phyloP scores from a whole-genome alignment of 2,888 invertebrate genomes.

The Leptothorax acervorum region DNA sequence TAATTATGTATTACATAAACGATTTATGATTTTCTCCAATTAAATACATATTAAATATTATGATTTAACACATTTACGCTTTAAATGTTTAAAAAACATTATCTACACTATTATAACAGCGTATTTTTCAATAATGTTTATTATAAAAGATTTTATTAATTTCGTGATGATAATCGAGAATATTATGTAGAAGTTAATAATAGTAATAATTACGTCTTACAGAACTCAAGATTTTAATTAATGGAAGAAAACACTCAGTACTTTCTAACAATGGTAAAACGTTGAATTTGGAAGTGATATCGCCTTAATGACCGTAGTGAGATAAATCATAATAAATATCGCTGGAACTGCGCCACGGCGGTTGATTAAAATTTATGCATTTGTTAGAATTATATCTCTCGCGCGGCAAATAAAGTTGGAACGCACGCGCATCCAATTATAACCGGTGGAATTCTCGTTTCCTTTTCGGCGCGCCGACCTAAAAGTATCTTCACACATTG shows the following conservation, averaged over 20 bases:
- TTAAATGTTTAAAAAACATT: neutral
- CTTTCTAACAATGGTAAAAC: constrained; percentile 22
- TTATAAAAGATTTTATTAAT: neutral
- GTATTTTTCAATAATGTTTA: neutral
- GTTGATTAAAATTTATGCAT: constrained; percentile 54
- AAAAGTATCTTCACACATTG: constrained; percentile 55
- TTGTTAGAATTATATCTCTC: constrained; percentile 54
- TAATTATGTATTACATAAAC: neutral
- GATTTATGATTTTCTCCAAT: neutral
- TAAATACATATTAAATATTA: neutral
- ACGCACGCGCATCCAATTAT: constrained; percentile 53
- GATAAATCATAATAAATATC: constrained; percentile 45
- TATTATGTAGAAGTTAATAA: neutral
- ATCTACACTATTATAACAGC: neutral
- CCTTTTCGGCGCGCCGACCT: constrained; percentile 49
- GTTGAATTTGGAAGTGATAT: constrained; percentile 23
- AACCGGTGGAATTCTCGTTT: constrained; percentile 53
- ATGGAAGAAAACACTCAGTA: constrained; percentile 20
- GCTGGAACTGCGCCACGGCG: constrained; percentile 19
- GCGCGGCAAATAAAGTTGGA: constrained; percentile 46
- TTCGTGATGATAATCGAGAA: neutral
- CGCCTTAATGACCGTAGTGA: constrained; percentile 27
- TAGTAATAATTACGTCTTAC: constrained; percentile 5
- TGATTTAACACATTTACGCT: neutral
- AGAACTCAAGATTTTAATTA: constrained; percentile 37